Evolutionary conservation across 2,888 invertebrate genomes (phyloP), one percentile per base, ranked within the genome.

Genomic region (Drepana falcataria): DNA sequence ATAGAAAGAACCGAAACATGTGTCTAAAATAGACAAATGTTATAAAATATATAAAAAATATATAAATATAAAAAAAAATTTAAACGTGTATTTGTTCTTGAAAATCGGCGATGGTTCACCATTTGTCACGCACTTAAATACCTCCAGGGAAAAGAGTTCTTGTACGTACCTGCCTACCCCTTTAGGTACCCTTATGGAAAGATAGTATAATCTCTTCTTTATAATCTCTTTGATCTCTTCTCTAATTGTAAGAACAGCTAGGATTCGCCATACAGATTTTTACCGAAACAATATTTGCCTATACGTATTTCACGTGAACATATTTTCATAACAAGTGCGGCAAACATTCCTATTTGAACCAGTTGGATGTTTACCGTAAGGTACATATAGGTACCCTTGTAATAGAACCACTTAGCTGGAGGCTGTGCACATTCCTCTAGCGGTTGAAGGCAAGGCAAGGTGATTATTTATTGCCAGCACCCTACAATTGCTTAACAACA

Each of bases 381-480:
- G 6, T 40, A 21, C 21, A 21, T 51, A 51, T 51, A 51, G 51
- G 34, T 51, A 51, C 51, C 40, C 63, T 40, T 51, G 57, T 55
- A 58, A 59, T 65, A 58, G 59, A 59, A 69, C 69, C 65, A 61
- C 62, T 57, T 60, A 49, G 62, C 56, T 66, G 55, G 58, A 34
- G 60, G 64, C 59, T 53, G 65, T 62, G 56, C 68, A 64, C 74
- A 77, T 79, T 79, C 77, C 75, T 56, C 52, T 35, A 56, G 62
- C 60, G 67, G 66, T 61, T 69, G 66, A 59, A 60, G 44, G 62
- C 66, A 59, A 60, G 44, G 62, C 66, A 68, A 71, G 69, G 73
- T 74, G 69, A 71, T 71, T 73, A 72, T 71, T 73, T 68, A 70
- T 63, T 63, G 59, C 56, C 56, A 5, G 37, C 37, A 37, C 37